These are phyloP conservation scores for Aurelia sp. DNA, from an alignment of 30 jellyfish, hydroid and myxozoan species.

Conservation along the genomic window DNA sequence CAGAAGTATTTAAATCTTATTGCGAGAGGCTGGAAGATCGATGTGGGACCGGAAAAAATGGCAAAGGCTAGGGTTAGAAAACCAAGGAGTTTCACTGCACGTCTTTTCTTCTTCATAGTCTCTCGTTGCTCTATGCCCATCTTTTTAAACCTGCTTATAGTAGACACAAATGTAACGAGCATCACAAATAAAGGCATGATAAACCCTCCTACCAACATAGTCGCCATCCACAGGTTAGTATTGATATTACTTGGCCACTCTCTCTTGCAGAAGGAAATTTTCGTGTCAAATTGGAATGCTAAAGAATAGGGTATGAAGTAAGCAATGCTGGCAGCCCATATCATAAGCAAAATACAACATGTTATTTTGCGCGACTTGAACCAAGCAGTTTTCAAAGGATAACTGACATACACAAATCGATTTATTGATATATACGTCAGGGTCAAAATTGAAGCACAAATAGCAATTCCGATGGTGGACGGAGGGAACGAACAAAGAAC, in stretches of 20 bases:
- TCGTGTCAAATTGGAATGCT: conserved; percentile 24
- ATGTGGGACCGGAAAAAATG: conserved; percentile 36
- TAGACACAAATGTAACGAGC: conserved; percentile 23
- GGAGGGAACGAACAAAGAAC: conserved; percentile 76
- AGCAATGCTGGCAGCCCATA: conserved; percentile 19
- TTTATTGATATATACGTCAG: conserved; percentile 42
- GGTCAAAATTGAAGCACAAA: conserved; percentile 36
- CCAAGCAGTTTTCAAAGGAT: conserved; percentile 39
- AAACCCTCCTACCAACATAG: neutral
- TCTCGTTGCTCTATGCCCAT: conserved; percentile 10
- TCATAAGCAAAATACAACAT: neutral
- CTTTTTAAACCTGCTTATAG: conserved; percentile 3
- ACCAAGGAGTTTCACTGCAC: conserved; percentile 42
- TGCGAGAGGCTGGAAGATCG: conserved; percentile 13
- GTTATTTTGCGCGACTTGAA: conserved; percentile 43
- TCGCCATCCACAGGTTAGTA: neutral
- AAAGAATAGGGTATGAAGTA: conserved; percentile 23
- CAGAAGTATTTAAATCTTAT: neutral
- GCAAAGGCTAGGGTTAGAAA: conserved; percentile 33
- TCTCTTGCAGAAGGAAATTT: conserved; percentile 28
- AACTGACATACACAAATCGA: conserved; percentile 36
- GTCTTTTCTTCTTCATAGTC: conserved; percentile 19
- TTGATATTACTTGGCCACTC: conserved; percentile 50
- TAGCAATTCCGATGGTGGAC: conserved; percentile 60
- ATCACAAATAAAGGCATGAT: conserved; percentile 28